A percentile compares a stretch with the other conserved stretches of the same genome.
Conservation (phyloP, 1,140 invertebrate species). For the Drosophila truncata region DNA sequence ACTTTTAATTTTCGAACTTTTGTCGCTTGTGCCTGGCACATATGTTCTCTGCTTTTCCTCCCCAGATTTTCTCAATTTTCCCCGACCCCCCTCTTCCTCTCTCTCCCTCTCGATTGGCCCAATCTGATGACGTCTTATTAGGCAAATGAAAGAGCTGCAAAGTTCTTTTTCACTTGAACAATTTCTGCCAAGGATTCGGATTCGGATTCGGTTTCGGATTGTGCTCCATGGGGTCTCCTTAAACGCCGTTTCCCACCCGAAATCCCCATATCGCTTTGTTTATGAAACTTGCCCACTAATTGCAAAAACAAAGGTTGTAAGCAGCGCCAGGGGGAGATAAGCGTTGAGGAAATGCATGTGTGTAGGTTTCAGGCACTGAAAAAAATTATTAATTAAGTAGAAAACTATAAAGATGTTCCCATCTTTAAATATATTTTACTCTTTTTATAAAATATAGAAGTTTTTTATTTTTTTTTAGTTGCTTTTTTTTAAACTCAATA, state of each 20-base stretch:
- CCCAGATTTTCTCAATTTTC: neutral
- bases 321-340: constrained; percentile 9
- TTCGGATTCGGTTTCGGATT: too few relatives aligned
- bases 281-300: constrained; percentile 47
- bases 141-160: constrained; percentile 28
- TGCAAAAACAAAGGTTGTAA: constrained; percentile 39
- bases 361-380: constrained; percentile 12
- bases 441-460: too few relatives aligned
- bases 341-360: constrained; percentile 17
- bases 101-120: constrained; percentile 18
- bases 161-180: constrained; percentile 21
- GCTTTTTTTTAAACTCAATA: too few relatives aligned
- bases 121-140: constrained; percentile 56
- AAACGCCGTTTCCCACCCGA: constrained; percentile 21
- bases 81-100: neutral
- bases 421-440: neutral
- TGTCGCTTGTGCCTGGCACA: constrained; percentile 55
- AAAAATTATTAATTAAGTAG: neutral
- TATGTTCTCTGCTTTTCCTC: constrained; percentile 24
- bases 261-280: constrained; percentile 26
- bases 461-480: too few relatives aligned
- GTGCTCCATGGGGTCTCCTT: constrained; percentile 4
- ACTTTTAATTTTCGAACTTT: constrained; percentile 66
- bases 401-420: neutral
- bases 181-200: constrained; percentile 6